These are phyloP conservation scores for Turdus rufiventris DNA, from an alignment of 2,113 vertebrate genomes.

Conservation along the genomic window DNA sequence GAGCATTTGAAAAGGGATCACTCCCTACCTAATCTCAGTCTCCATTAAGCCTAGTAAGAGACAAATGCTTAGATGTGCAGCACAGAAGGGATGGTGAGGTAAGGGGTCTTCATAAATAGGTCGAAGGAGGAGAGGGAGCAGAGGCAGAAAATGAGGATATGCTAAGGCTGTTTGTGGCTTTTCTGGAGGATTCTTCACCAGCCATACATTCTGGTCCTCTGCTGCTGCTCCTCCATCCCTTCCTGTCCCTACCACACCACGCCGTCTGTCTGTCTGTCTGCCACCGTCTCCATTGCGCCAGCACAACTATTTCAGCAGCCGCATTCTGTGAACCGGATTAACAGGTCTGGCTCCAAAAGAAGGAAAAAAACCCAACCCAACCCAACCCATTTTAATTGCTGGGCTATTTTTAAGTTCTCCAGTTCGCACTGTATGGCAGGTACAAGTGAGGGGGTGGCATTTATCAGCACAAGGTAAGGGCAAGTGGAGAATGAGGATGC, in stretches of 20 bases:
- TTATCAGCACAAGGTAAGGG: neutral
- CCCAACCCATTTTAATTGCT: neutral
- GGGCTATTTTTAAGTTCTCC: constrained; percentile 47
- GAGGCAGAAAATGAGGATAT: neutral
- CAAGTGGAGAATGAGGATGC: neutral
- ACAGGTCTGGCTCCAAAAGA: neutral
- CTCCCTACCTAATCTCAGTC: neutral
- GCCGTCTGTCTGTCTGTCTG: neutral
- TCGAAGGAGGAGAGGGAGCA: neutral
- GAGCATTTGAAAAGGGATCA: neutral
- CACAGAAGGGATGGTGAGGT: neutral
- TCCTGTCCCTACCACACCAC: neutral
- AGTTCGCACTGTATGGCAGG: neutral
- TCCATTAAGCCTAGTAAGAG: neutral
- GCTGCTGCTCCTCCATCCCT: neutral
- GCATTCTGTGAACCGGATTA: neutral
- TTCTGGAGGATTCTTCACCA: neutral
- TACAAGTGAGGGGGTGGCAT: constrained; percentile 34
- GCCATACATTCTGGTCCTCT: too few relatives aligned
- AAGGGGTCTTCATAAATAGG: neutral
- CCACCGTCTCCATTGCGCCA: neutral
- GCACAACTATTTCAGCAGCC: neutral
- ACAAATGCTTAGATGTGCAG: neutral
- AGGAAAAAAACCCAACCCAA: neutral
- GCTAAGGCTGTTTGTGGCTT: neutral